A percentile compares a stretch with the other conserved stretches of the same genome.
These are phyloP conservation scores for Petrophora chlorosata DNA, from an alignment of 2,888 invertebrate genomes.

Conservation along the genomic window DNA sequence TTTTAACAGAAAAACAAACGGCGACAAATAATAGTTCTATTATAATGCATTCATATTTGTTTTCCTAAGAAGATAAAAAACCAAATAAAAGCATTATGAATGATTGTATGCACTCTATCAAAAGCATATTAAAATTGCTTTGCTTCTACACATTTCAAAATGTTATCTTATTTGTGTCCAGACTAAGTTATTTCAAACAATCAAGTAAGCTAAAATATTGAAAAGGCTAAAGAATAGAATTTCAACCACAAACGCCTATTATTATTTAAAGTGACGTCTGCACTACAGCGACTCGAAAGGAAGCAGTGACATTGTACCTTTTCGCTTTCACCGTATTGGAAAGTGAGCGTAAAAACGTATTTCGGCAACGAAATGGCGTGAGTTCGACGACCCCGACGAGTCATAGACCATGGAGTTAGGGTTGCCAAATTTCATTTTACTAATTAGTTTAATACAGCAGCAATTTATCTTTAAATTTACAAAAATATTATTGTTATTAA, in stretches of 20 bases:
- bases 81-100: too few species aligned
- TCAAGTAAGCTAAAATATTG: slow-evolving; percentile 38
- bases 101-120: too few species aligned
- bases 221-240: slow-evolving; percentile 60
- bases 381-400: slow-evolving; percentile 68
- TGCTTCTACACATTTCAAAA: neutral
- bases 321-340: slow-evolving; percentile 83
- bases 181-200: slow-evolving; percentile 23
- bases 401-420: slow-evolving; percentile 62
- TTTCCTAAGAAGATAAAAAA: too few species aligned
- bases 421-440: too few species aligned
- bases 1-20: too few species aligned
- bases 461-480: too few species aligned
- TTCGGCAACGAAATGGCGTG: slow-evolving; percentile 79
- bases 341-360: slow-evolving; percentile 82
- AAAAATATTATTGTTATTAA: too few species aligned
- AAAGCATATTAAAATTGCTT: neutral
- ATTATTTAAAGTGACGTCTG: slow-evolving; percentile 72
- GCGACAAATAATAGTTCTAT: too few species aligned
- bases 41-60: too few species aligned
- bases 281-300: slow-evolving; percentile 76
- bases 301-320: slow-evolving; percentile 77
- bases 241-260: slow-evolving; percentile 61
- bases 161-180: slow-evolving; percentile 9
- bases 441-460: too few species aligned